Evolutionary conservation across 2,797 vertebrate genomes (phyloP).

Genomic region (Ceryle rudis): DNA sequence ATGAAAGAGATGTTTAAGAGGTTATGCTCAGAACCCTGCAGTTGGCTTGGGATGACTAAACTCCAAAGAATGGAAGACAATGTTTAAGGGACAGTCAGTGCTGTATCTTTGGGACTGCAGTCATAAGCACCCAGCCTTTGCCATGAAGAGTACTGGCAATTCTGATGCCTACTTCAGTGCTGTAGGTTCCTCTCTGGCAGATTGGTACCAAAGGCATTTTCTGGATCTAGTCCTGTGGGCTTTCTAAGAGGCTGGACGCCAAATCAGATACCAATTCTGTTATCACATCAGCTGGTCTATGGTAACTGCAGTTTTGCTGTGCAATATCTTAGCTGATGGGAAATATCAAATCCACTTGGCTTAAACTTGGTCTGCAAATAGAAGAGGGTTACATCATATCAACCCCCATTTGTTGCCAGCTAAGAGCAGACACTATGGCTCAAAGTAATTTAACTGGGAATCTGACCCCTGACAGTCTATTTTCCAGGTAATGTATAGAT

Average conservation of each 20-base stretch:
- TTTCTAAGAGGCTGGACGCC: not conserved
- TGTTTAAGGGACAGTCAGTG: not conserved
- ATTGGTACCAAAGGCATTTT: not conserved
- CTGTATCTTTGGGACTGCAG: not conserved
- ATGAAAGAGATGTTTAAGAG: not conserved
- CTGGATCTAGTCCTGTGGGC: not conserved
- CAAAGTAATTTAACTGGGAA: not conserved
- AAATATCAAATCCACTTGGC: not conserved
- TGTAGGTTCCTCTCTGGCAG: not conserved
- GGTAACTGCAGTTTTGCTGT: not conserved
- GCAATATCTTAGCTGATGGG: not conserved
- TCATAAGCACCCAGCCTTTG: not conserved
- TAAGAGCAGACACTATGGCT: not conserved
- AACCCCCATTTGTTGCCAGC: not conserved
- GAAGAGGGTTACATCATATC: not conserved
- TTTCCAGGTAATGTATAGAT: not conserved
- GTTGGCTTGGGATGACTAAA: not conserved
- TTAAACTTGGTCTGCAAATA: not conserved
- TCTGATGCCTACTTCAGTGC: not conserved
- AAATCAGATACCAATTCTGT: not conserved
- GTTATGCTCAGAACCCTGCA: not conserved
- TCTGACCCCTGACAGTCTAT: not conserved
- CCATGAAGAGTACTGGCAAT: not conserved
- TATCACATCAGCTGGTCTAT: not conserved
- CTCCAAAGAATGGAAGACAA: not conserved